These are phyloP conservation scores for Salticus scenicus DNA, from an alignment of 2,888 invertebrate species.

Conservation along the genomic window DNA sequence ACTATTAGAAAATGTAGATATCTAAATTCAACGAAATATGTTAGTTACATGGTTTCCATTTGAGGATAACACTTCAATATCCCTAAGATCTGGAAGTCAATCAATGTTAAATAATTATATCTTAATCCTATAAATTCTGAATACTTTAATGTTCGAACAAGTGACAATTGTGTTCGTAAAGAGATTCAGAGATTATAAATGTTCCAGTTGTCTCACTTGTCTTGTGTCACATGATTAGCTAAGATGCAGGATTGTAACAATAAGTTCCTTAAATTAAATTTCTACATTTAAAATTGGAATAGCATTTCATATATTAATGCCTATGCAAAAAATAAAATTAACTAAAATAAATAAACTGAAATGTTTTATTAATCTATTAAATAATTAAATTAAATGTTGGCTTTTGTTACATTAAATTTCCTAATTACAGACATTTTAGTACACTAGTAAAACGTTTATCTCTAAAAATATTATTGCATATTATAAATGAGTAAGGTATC, in stretches of 20 bases:
- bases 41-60: too few species aligned
- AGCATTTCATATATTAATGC: background rate
- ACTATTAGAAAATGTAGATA: too few species aligned
- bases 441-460: too few species aligned
- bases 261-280: background rate
- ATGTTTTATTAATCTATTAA: too few species aligned
- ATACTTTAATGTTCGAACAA: background rate
- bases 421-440: too few species aligned
- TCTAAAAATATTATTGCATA: too few species aligned
- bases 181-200: background rate
- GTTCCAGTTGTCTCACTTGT: background rate
- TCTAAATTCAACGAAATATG: too few species aligned
- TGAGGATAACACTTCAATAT: background rate
- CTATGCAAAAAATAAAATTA: too few species aligned
- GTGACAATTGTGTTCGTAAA: background rate
- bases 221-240: background rate
- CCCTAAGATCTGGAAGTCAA: background rate
- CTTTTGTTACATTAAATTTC: too few species aligned
- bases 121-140: background rate
- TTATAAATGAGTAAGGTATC: too few species aligned
- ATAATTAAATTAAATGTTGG: too few species aligned
- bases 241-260: background rate
- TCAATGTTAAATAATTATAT: background rate
- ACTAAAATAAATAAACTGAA: too few species aligned
- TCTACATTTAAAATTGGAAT: background rate